Evolutionary conservation across 2,113 vertebrate genomes (phyloP).

Genomic region (Bucco capensis): DNA sequence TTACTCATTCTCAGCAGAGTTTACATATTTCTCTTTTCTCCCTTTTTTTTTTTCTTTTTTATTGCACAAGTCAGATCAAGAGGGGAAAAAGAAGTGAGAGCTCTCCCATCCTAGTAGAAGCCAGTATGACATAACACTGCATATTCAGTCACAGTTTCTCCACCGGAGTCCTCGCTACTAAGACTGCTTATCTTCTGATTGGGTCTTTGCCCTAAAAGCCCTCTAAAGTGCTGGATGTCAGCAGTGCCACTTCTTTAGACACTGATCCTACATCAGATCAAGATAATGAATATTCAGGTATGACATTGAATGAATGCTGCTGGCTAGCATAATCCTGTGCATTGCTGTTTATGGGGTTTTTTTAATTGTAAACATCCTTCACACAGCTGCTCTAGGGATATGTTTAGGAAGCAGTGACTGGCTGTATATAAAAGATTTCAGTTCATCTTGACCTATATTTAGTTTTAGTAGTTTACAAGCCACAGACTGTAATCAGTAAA

Average conservation of each 20-base stretch:
- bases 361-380: conserved; percentile 53
- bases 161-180: not conserved
- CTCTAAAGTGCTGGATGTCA: not conserved
- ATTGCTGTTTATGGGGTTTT: not conserved
- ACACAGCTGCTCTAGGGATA: conserved; percentile 1
- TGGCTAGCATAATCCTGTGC: not conserved
- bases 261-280: not conserved
- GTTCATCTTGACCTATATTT: conserved; percentile 37
- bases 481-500: not conserved
- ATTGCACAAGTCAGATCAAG: not conserved
- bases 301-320: not conserved
- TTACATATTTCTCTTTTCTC: not conserved
- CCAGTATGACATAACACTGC: not conserved
- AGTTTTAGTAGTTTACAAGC: conserved; percentile 25
- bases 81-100: not conserved
- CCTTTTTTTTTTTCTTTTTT: not conserved
- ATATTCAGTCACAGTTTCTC: not conserved
- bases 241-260: not conserved
- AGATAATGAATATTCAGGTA: not conserved
- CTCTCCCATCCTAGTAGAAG: not conserved
- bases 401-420: conserved; percentile 35
- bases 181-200: not conserved
- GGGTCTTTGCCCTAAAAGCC: not conserved
- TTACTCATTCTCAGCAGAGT: conserved; percentile 30
- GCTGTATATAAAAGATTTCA: conserved; percentile 37